These are phyloP conservation scores for Drosophila kanapiae DNA, from an alignment of 1,140 invertebrate genomes.

Conservation along the genomic window DNA sequence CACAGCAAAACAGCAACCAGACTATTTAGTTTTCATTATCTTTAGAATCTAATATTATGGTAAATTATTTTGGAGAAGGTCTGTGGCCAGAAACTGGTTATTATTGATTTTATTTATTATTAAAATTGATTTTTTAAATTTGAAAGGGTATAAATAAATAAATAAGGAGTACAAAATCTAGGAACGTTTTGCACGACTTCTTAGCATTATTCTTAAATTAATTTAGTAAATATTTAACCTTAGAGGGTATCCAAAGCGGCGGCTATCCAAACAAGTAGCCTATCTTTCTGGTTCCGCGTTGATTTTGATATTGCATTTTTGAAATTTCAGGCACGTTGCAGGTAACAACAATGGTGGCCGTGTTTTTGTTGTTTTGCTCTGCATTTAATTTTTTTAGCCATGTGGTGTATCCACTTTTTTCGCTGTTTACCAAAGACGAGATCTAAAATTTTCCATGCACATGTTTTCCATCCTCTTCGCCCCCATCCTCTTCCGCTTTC, in stretches of 20 bases:
- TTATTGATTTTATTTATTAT: background rate
- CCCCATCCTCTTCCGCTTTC: conserved; percentile 23
- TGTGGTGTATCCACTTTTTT: conserved; percentile 13
- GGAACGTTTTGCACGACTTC: background rate
- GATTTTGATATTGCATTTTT: conserved; percentile 77
- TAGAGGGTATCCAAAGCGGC: background rate
- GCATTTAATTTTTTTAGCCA: conserved; percentile 28
- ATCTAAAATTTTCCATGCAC: conserved; percentile 65
- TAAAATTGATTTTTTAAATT: too few species aligned
- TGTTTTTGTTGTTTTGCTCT: conserved; percentile 27
- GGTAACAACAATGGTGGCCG: conserved; percentile 53
- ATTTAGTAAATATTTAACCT: background rate
- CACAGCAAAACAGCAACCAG: too few species aligned
- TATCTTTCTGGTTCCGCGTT: conserved; percentile 65
- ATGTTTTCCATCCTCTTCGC: conserved; percentile 3
- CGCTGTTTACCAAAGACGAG: conserved; percentile 24
- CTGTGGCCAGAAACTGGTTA: too few species aligned
- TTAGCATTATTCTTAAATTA: too few species aligned
- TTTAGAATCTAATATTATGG: too few species aligned
- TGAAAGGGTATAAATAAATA: too few species aligned
- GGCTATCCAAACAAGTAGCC: too few species aligned
- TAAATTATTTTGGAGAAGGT: too few species aligned
- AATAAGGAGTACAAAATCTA: background rate
- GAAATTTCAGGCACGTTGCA: conserved; percentile 79
- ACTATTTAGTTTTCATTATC: too few species aligned